phyloP scores from a whole-genome alignment of 2,797 vertebrate genomes.

The Columba guinea region DNA sequence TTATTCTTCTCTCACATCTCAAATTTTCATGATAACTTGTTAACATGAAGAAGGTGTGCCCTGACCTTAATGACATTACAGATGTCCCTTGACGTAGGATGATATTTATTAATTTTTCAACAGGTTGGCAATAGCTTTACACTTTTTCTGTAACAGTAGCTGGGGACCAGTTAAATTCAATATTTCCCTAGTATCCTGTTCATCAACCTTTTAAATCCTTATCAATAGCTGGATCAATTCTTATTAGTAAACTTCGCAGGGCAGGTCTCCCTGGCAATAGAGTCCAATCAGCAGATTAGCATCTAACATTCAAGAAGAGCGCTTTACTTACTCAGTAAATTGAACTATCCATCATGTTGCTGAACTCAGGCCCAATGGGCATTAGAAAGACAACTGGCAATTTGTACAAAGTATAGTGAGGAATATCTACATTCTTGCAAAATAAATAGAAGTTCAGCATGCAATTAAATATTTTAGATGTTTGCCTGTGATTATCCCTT shows the following conservation, averaged over 20 bases:
- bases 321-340: constrained; percentile 8
- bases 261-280: neutral
- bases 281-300: constrained; percentile 30
- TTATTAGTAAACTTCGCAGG: constrained; percentile 13
- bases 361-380: neutral
- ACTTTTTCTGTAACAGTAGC: neutral
- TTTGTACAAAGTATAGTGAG: neutral
- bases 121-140: neutral
- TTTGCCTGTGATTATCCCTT: neutral
- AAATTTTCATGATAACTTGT: neutral
- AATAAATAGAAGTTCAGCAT: neutral
- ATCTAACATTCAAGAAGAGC: neutral
- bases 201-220: neutral
- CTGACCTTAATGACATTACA: neutral
- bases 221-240: constrained; percentile 14
- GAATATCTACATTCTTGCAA: neutral
- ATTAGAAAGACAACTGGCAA: neutral
- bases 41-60: neutral
- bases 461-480: neutral
- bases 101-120: neutral
- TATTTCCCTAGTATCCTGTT: neutral
- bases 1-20: neutral
- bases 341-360: neutral
- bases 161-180: neutral
- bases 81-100: neutral